Evolutionary conservation across 2,797 vertebrate genomes (phyloP).

Genomic region (Choloepus didactylus): DNA sequence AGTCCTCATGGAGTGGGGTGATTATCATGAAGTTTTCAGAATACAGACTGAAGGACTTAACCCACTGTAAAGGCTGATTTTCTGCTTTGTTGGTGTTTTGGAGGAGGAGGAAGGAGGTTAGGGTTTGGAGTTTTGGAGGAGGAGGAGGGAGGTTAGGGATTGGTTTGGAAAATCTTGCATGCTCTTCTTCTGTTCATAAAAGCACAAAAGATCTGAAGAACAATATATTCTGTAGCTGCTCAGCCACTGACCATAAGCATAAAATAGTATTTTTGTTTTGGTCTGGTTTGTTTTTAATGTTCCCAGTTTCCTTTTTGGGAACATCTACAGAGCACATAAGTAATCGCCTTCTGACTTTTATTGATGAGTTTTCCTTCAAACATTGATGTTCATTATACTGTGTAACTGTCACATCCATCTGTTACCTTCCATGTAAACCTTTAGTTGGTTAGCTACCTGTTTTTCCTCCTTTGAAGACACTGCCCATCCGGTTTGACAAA

Average conservation of each 20-base stretch:
- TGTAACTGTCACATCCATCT: conserved; percentile 37
- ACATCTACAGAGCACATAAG: neutral
- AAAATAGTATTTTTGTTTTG: neutral
- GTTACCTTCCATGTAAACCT: neutral
- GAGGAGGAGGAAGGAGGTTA: neutral
- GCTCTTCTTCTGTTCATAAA: conserved; percentile 19
- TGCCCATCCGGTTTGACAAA: conserved; percentile 3
- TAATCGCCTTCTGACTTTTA: conserved; percentile 8
- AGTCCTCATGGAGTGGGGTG: conserved; percentile 13
- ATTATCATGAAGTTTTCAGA: conserved; percentile 43
- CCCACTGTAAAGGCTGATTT: neutral
- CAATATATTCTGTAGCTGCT: neutral
- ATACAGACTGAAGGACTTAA: neutral
- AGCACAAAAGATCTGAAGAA: neutral
- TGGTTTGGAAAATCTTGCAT: neutral
- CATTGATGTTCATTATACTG: neutral
- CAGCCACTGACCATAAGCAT: conserved; percentile 10
- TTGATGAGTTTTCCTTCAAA: neutral
- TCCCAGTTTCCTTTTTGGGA: conserved; percentile 44
- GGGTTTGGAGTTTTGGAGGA: neutral
- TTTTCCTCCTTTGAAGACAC: neutral
- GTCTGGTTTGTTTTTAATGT: conserved; percentile 16
- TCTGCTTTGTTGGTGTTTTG: conserved; percentile 16
- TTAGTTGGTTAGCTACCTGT: neutral
- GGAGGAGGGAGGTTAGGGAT: neutral